Evolutionary conservation across 2,888 invertebrate genomes (phyloP).

Genomic region (Pachliopta kotzebuea): DNA sequence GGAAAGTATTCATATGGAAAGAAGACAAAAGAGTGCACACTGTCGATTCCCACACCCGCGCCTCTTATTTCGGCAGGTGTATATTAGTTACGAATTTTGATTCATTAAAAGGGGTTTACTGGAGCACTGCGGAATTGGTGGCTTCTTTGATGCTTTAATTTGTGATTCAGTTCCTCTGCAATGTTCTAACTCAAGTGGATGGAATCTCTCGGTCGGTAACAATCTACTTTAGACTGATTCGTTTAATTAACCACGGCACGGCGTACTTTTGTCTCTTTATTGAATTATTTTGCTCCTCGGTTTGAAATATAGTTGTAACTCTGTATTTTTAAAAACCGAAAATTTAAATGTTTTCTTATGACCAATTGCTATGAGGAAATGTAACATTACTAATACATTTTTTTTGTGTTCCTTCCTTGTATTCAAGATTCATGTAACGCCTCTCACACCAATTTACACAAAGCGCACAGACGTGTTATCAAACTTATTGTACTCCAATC

Average conservation of each 20-base stretch:
- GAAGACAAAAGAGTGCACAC: background rate
- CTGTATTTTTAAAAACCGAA: background rate
- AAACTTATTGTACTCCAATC: too few species aligned
- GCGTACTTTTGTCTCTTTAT: background rate
- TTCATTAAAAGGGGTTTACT: conserved; percentile 2
- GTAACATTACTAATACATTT: too few species aligned
- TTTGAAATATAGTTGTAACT: background rate
- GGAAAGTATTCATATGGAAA: background rate
- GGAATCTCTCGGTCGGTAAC: conserved; percentile 5
- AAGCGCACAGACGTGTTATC: too few species aligned
- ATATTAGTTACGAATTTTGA: conserved; percentile 1
- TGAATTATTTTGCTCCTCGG: conserved; percentile 3
- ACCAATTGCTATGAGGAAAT: too few species aligned
- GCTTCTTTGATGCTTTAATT: conserved; percentile 16
- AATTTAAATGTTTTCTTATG: background rate
- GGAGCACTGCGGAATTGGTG: background rate
- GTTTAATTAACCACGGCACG: conserved; percentile 7
- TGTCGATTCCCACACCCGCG: background rate
- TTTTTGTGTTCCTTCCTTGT: too few species aligned
- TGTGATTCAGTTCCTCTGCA: conserved; percentile 16
- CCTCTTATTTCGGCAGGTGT: background rate
- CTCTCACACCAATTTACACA: too few species aligned
- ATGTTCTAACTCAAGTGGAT: conserved; percentile 8
- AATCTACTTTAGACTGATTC: conserved; percentile 17
- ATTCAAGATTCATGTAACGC: too few species aligned